These are phyloP conservation scores for Apodemia duryi DNA, from an alignment of 2,888 invertebrate species.

Conservation along the genomic window DNA sequence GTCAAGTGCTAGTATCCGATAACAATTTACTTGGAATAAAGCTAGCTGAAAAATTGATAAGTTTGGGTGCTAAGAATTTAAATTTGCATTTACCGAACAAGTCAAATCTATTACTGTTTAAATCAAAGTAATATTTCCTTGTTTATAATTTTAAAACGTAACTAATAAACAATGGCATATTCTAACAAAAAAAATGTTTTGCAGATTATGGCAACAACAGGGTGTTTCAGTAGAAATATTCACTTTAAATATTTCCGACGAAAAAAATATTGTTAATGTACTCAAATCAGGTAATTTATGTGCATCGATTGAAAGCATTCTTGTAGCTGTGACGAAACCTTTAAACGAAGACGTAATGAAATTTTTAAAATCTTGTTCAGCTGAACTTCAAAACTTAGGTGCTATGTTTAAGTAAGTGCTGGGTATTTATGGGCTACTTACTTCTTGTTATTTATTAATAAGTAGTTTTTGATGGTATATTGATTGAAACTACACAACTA, in stretches of 20 bases:
- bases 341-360: not conserved
- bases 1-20: slow-evolving; percentile 43
- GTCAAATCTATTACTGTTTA: slow-evolving; percentile 21
- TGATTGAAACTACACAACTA: too few species aligned
- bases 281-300: not conserved
- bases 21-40: slow-evolving; percentile 26
- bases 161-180: not conserved
- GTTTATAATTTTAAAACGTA: not conserved
- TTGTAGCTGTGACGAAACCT: slow-evolving; percentile 1
- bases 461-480: too few species aligned
- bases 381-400: not conserved
- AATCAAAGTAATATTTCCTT: slow-evolving; percentile 21
- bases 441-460: too few species aligned
- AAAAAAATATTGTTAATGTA: not conserved
- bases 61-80: not conserved
- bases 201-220: not conserved
- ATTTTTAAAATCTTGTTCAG: not conserved
- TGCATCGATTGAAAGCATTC: not conserved
- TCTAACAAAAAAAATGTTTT: not conserved
- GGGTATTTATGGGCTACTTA: too few species aligned
- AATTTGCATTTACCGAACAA: slow-evolving; percentile 1
- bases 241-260: slow-evolving; percentile 14
- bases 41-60: too few species aligned
- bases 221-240: slow-evolving; percentile 1
- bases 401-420: not conserved